phyloP scores from a whole-genome alignment of 2,888 invertebrate species.

The Epinotia bilunana region DNA sequence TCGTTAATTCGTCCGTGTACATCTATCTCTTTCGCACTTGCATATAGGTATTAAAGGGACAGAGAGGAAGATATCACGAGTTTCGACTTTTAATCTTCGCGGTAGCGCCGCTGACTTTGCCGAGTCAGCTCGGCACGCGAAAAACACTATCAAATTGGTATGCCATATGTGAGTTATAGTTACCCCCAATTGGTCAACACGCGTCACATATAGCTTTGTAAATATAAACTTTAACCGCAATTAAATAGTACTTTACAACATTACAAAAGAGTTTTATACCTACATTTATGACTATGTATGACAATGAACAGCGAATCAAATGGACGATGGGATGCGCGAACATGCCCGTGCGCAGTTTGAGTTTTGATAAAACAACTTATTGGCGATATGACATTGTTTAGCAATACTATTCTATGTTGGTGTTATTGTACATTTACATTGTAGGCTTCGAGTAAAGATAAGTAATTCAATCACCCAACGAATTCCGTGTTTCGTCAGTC shows the following conservation, averaged over 20 bases:
- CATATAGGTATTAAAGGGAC: too few relatives aligned
- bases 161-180: not conserved
- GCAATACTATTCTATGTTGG: not conserved
- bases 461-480: too few relatives aligned
- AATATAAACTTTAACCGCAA: constrained; percentile 2
- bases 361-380: not conserved
- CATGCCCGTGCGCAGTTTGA: not conserved
- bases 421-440: not conserved
- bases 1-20: too few relatives aligned
- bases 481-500: not conserved
- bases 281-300: constrained; percentile 4
- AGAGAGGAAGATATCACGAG: too few relatives aligned
- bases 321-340: not conserved
- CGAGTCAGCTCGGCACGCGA: not conserved
- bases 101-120: too few relatives aligned
- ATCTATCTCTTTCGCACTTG: too few relatives aligned
- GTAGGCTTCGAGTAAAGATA: not conserved
- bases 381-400: not conserved
- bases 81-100: too few relatives aligned
- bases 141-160: not conserved
- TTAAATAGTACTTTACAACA: not conserved
- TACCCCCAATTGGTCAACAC: not conserved
- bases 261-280: constrained; percentile 10
- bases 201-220: constrained; percentile 10
- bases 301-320: not conserved